Evolutionary conservation across 2,888 invertebrate genomes (phyloP), one percentile per base, ranked within the genome.

Genomic region (Calephelis perditalis): DNA sequence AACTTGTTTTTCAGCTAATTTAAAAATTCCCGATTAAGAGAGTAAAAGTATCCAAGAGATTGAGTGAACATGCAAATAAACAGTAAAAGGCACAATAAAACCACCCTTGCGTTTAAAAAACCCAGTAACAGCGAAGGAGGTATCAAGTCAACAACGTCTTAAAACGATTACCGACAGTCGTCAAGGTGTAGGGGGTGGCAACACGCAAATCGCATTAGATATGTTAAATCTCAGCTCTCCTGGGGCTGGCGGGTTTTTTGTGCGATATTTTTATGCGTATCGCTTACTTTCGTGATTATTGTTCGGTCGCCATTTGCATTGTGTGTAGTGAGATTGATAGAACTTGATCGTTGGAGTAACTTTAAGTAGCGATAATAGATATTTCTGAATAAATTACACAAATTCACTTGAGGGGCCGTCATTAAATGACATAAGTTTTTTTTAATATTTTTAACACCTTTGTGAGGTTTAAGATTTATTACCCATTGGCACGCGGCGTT

Each of bases 131-230:
- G 67, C 69, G 65, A 73, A 73, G 67, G 72, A 76, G 72, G 75
- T 76, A 72, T 73, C 75, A 70, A 81, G 81, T 81, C 78, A 80
- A 82, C 83, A 77, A 72, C 81, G 85, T 86, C 87, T 88, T 86
- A 86, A 87, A 88, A 77, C 87, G 87, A 87, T 88, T 88, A 87
- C 82, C 71, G 78, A 75, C 77, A 73, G 76, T 76, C 72, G 76
- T 74, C 70, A 72, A 80, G 82, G 79, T 78, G 81, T 73, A 75
- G 78, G 70, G 79, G 78, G 78, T 75, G 73, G 67, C 74, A 75
- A 89, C 89, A 89, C 87, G 89, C 80, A 89, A 89, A 89, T 81
- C 88, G 88, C 89, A 89, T 89, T 89, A 89, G 86, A 77, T 87
- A 88, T 88, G 89, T 87, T 88, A 89, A 89, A 87, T 84, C 84